Conservation (phyloP, 2,113 vertebrate species). For the Otocyon megalotis region DNA sequence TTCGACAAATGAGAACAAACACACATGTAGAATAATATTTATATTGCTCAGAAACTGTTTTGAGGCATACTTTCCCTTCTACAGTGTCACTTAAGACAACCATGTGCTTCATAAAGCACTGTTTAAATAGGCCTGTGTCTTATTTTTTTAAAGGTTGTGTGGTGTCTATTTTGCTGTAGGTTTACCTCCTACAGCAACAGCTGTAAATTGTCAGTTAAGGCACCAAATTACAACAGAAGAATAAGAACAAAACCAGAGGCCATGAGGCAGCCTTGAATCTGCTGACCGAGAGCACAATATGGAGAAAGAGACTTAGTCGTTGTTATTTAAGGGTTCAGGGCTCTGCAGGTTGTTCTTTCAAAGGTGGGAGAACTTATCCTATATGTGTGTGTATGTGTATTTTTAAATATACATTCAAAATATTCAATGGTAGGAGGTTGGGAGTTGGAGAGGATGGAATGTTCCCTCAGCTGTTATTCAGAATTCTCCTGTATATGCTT, state of each 20-base stretch:
- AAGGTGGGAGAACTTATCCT: neutral
- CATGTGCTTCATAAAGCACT: neutral
- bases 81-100: conserved; percentile 51
- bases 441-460: neutral
- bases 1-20: conserved; percentile 20
- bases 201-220: conserved; percentile 32
- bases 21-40: conserved; percentile 11
- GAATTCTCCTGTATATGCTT: neutral
- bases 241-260: conserved; percentile 36
- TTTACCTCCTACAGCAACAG: neutral
- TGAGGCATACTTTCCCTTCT: conserved; percentile 37
- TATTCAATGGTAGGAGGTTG: neutral
- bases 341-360: neutral
- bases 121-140: conserved; percentile 27
- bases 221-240: neutral
- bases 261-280: neutral
- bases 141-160: neutral
- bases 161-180: neutral
- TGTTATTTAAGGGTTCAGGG: neutral
- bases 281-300: neutral
- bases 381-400: neutral
- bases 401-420: neutral
- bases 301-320: neutral
- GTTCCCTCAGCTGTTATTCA: neutral
- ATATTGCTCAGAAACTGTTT: conserved; percentile 48